Evolutionary conservation across 2,797 vertebrate species (phyloP), one percentile per base, ranked within the genome.

Genomic region (Philypnodon macrostomus): DNA sequence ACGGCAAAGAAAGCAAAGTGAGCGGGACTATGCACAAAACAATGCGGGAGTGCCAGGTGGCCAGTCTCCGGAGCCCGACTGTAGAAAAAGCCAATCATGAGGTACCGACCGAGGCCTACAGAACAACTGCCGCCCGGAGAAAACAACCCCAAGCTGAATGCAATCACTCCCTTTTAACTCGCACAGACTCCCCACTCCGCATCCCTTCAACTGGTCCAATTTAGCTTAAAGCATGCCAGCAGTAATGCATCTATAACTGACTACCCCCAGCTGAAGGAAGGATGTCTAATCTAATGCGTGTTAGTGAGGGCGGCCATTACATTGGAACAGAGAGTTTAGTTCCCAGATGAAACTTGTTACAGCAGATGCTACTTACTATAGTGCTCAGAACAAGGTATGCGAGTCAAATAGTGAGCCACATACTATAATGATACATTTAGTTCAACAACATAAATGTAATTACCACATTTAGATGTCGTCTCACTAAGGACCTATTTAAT

Each of bases 151-250:
- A 9, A 52, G 59, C 69, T 53, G 58, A 80, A 73, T 63, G 77
- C 77, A 78, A 80, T 84, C 79, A 73, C 61, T 65, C 9, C n/a
- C 47, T 47, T 67, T 75, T 68, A 65, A 68, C 66, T 63, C 7
- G 53, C 52, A n/a, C 19, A 0, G 36, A 8, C 71, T 32, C 53
- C 66, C 62, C 0, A 21, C 77, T 16, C 15, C 3, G n/a, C 67
- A 52, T 13, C 18, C 32, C 50, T 70, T 46, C 42, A 54, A 67
- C 54, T 1, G 54, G 12, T 42, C 18, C 46, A 53, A 49, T 75
- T 74, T 27, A 17, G 47, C 57, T 35, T 34, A 26, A 21, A 34
- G 53, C 19, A 1, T 34, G 2, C 8, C 63, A 21, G 64, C 47
- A 34, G 38, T 12, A 53, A 69, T 34, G 41, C 48, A 46, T 47